A percentile compares a stretch with the other conserved stretches of the same genome.
These are phyloP conservation scores for Eristalis pertinax DNA, from an alignment of 2,888 invertebrate species.

Conservation along the genomic window DNA sequence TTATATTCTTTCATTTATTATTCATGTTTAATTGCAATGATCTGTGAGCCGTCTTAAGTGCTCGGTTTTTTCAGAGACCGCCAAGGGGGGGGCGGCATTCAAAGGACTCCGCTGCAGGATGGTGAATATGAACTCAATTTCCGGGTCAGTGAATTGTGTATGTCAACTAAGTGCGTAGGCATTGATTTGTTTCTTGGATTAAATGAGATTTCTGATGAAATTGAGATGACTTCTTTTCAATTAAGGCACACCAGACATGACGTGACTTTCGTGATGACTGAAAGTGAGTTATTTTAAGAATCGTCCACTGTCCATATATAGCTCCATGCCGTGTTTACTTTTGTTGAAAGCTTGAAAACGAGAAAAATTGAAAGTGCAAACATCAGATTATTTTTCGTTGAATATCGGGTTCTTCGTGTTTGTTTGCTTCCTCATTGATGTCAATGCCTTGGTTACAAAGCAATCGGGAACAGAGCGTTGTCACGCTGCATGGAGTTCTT, in stretches of 20 bases:
- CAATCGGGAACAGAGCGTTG: background rate
- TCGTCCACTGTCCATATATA: no score
- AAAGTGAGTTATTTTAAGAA: no score
- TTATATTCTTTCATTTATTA: conserved; percentile 32
- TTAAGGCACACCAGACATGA: background rate
- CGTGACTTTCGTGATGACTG: no score
- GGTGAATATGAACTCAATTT: conserved; percentile 33
- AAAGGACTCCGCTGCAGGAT: background rate
- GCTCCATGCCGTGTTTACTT: no score
- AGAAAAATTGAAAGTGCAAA: background rate
- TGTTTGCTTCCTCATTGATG: background rate
- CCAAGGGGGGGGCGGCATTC: background rate
- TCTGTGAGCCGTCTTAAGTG: conserved; percentile 27
- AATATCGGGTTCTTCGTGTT: background rate
- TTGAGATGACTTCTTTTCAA: background rate
- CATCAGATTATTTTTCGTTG: no score
- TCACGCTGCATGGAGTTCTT: background rate
- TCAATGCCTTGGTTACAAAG: background rate
- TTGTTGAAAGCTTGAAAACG: background rate
- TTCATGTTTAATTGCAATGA: conserved; percentile 55
- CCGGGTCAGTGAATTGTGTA: conserved; percentile 36
- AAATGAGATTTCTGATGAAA: conserved; percentile 39
- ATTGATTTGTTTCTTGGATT: conserved; percentile 37
- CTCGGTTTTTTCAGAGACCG: background rate
- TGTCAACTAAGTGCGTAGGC: conserved; percentile 2